Base-by-base conservation (phyloP, 1,140 invertebrate genomes). In the Whitmania pigra region DNA sequence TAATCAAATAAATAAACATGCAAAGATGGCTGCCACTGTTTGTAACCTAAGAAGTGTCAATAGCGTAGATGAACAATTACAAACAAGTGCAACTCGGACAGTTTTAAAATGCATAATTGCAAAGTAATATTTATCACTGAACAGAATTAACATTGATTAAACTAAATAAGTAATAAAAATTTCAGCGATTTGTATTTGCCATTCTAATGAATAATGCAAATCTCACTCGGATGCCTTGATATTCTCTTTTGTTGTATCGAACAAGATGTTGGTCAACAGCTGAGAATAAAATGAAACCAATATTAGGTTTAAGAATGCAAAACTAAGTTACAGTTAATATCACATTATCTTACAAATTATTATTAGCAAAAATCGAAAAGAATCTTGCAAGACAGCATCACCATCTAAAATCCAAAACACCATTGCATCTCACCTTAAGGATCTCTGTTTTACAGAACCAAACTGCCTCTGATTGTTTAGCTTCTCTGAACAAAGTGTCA, bases 361-460 rank as follows among this genome's bases (percentile, higher is more conserved):
- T 49, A 49, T 17, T 49, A 49, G 6, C 43, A 49, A 49, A 0
- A 49, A 49, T 15, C 15, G 6, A 36, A 36, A 36, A 2, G 6
- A 36, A 71, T 73, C 7, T 27, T 53, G 4, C 54, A 74, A 73
- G 63, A 73, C 72, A 36, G 2, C 31, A 36, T 3, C 31, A 36
- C 31, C 31, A 36, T 3, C 31, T 36, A 36, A 3, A 36, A 36
- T 36, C 31, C 31, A 36, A 36, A 36, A 36, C 18, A 57, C 71
- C 31, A 71, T 57, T 53, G 71, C 13, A n/a, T 67, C 74, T 74
- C 77, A 84, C 81, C 75, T 78, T 82, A n/a, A 90, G 77, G 69
- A 92, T 88, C 83, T 91, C 89, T 71, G 85, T 80, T 77, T 90
- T 87, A 78, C 89, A 92, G 82, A 89, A 89, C 22, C 87, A 76